Evolutionary conservation across 1,140 invertebrate genomes (phyloP), one percentile per base, ranked within the genome.

Genomic region (Aricia agestis): DNA sequence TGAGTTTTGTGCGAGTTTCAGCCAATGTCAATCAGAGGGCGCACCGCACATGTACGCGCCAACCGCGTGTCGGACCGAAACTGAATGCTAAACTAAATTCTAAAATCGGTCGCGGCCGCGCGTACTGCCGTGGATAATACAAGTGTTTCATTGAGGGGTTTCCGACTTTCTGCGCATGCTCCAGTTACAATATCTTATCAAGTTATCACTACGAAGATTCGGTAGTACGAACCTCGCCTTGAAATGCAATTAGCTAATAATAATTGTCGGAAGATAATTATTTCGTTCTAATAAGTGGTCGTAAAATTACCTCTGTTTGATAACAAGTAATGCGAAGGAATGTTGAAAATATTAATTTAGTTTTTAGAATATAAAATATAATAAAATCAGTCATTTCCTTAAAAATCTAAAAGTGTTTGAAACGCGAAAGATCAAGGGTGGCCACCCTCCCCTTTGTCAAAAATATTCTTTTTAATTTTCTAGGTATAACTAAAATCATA

Each of bases 1-100:
- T 73, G 80, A 78, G 76, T 76, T 73, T 75, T 71, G 76, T 80
- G 73, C 80, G 88, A 88, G 86, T 88, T 89, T 88, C 85, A 82
- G 80, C 74, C 78, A 80, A 80, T 81, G 80, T 77, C 77, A 77
- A 67, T 68, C 75, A 81, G 80, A 85, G 78, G 84, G 81, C 86
- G 85, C 75, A 63, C 71, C 68, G 31, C 65, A 61, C 68, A 80
- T 82, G 79, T 82, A 84, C 86, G 74, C 84, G 71, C 81, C 76
- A 72, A 69, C 58, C 82, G 85, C 82, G 86, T 78, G 82, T 73
- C 78, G 69, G 69, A 81, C 85, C 84, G 82, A 89, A 89, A 90
- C 88, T 90, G 82, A 90, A 77, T 75, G 68, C 63, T 71, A 74
- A 72, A 70, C 63, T 71, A 74, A 72, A 78, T 79, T 77, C 63